phyloP scores from a whole-genome alignment of 2,113 vertebrate genomes.

The Phaethon lepturus region DNA sequence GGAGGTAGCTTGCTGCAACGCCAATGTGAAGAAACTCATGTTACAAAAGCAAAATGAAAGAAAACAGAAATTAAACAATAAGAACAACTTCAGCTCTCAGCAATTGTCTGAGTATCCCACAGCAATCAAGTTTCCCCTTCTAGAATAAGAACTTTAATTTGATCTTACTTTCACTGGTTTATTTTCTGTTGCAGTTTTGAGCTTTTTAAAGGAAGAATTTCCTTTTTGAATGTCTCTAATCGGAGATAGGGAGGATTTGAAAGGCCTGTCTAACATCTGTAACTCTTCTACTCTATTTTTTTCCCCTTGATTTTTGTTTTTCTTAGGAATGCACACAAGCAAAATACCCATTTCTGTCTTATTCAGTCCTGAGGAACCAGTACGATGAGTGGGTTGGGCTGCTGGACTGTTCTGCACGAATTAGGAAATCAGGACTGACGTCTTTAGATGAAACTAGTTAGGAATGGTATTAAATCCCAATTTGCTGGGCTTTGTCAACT shows the following conservation, averaged over 20 bases:
- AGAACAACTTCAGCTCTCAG: neutral
- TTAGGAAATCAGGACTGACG: neutral
- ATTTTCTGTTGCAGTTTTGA: neutral
- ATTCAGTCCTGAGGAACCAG: neutral
- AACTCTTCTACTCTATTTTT: neutral
- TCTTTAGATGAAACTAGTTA: neutral
- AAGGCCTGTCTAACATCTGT: neutral
- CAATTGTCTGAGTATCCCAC: constrained; percentile 14
- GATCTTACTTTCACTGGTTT: constrained; percentile 29
- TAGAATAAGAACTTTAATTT: constrained; percentile 28
- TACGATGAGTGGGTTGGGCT: neutral
- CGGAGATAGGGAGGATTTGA: neutral
- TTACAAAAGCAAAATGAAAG: constrained; percentile 54
- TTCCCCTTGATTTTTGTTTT: neutral
- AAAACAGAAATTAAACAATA: constrained; percentile 58
- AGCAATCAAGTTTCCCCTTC: constrained; percentile 9
- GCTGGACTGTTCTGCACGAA: neutral
- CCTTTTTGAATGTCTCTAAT: neutral
- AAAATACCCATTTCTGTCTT: neutral
- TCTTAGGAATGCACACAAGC: neutral
- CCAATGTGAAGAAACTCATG: constrained; percentile 50
- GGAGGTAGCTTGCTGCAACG: neutral
- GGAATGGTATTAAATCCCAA: neutral
- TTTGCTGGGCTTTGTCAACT: neutral
- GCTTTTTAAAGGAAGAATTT: neutral